These are phyloP conservation scores for Anolis sagrei DNA, from an alignment of 2,113 vertebrate species.

Conservation along the genomic window DNA sequence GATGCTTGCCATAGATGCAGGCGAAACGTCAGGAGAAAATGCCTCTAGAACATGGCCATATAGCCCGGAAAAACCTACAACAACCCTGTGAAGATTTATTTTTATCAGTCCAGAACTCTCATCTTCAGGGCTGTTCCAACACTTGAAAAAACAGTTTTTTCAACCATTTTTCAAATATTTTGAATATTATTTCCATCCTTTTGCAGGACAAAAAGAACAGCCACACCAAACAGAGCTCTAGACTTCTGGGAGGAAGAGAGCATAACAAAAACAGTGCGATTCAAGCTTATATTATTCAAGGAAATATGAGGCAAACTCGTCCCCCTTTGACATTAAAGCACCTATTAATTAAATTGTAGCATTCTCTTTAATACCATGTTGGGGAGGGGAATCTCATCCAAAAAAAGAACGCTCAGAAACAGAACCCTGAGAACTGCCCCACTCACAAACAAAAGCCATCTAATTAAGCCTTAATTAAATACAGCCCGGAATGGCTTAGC, in stretches of 20 bases:
- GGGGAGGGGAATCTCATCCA: neutral
- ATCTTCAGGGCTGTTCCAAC: too few relatives aligned
- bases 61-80: too few relatives aligned
- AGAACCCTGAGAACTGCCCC: neutral
- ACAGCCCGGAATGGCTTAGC: slow-evolving; percentile 20
- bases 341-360: slow-evolving; percentile 21
- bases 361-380: slow-evolving; percentile 8
- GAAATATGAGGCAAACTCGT: neutral
- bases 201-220: too few relatives aligned
- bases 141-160: too few relatives aligned
- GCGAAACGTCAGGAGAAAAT: too few relatives aligned
- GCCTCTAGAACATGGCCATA: too few relatives aligned
- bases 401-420: neutral
- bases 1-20: too few relatives aligned
- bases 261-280: neutral
- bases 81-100: too few relatives aligned
- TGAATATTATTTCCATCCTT: neutral
- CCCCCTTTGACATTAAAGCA: slow-evolving; percentile 11
- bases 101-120: too few relatives aligned
- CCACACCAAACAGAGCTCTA: neutral
- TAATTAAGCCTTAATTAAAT: slow-evolving; percentile 37
- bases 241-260: neutral
- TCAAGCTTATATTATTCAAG: neutral
- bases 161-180: too few relatives aligned
- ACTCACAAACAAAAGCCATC: neutral